Base-by-base conservation (phyloP, 2,797 vertebrate genomes). In the Micrastur ruficollis region DNA sequence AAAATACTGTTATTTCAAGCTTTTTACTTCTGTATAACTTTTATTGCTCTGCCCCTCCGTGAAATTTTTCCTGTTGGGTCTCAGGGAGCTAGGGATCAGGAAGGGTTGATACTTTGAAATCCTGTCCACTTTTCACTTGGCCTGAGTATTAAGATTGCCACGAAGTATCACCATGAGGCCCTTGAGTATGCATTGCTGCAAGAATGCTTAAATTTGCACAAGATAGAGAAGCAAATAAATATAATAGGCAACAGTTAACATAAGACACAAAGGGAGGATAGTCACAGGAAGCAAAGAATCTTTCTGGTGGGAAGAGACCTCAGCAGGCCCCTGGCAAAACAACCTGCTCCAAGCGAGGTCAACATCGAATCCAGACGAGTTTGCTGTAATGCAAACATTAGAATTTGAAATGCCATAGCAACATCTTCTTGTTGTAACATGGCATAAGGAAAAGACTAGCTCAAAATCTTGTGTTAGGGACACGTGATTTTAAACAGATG, bases 1-100 rank as follows among this genome's bases (percentile, higher is more conserved):
- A 86, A 61, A 70, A 89, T 40, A 78, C 42, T 26, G 78, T 81
- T 85, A 88, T 89, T 58, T 93, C 67, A 50, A 92, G 58, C 40
- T 92, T 65, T 76, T 67, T 40, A 36, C 31, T 86, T 71, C 66
- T 61, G 58, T 47, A 83, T 14, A 78, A 68, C 13, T 90, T 93
- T 44, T 53, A 62, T 75, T 80, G 87, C 26, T 86, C 21, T 34
- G 40, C 13, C 21, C 20, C 17, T 55, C 26, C 27, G 12, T 7
- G 22, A 66, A 52, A 80, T 11, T 79, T 40, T 46, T 32, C 22
- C 23, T 7, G 3, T 11, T 71, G 36, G n/a, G 13, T 67, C 29
- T 44, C 36, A 87, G 53, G 2, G 5, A 83, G 31, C 16, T 52
- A 49, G 34, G 21, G 61, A 80, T 50, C n/a, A 87, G 0, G 2